Base-by-base conservation (phyloP, 2,888 invertebrate species). In the Scaptomyza tumidula region DNA sequence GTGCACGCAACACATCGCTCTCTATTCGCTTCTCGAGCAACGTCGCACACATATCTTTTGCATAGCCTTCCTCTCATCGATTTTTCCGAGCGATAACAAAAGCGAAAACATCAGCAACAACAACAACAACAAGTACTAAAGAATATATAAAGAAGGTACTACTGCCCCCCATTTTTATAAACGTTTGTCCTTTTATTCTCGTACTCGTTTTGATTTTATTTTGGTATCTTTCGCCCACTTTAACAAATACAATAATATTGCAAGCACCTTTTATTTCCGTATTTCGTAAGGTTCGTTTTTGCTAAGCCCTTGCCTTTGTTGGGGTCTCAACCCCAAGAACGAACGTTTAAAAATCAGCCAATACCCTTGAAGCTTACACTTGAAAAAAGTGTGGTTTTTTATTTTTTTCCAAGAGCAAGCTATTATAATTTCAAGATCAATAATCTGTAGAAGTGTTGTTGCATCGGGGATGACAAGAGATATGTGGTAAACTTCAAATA, bases 101-200 rank as follows among this genome's bases (percentile, higher is more conserved):
- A 66, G 52, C 62, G 46, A 54, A 52, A 74, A 44, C 64, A 74
- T 39, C 50, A 57, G 14, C 39, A 44, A 41, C 48, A 44, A 31
- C 59, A 57, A 19, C 46, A 44, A 41, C 54, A 44, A 31, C 66
- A 70, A 41, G 41, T 41, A 62, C 68, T 49, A 45, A 52, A 58
- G 57, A 58, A 53, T 39, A 52, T 48, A 63, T 48, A 54, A 63
- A 58, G 41, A 57, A 63, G 71, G 57, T 75, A 64, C 80, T 75
- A 84, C 75, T 84, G 87, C 61, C 86, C 84, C 86, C 78, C 78
- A 71, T 86, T 82, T 78, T 29, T 55, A 70, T 61, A 58, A 56
- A 57, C 44, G 60, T 62, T 66, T 64, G 62, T 65, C 69, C 59
- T 59, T 58, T 39, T 50, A 49, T 67, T 55, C 64, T n/a, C 24